phyloP scores from a whole-genome alignment of 2,888 invertebrate genomes.

The Entomobrya proxima region DNA sequence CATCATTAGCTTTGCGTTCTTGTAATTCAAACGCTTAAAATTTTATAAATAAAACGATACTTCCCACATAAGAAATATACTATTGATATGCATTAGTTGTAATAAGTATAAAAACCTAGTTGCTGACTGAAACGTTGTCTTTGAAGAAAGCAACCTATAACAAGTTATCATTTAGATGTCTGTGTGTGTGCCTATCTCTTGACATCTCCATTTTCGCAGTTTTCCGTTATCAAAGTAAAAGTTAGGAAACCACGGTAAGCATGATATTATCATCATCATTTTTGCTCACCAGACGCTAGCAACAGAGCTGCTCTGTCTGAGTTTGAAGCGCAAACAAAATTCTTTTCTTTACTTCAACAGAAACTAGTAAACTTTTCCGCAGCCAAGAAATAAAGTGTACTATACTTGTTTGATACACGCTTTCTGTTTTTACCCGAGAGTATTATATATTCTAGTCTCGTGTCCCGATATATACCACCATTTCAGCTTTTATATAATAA shows the following conservation, averaged over 20 bases:
- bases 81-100: too few species aligned
- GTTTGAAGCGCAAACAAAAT: neutral
- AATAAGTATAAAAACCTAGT: too few species aligned
- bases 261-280: neutral
- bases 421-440: neutral
- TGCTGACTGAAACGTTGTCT: too few species aligned
- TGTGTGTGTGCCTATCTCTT: neutral
- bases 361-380: too few species aligned
- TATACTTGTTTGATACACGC: neutral
- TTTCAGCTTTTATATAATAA: neutral
- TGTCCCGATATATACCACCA: neutral
- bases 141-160: too few species aligned
- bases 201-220: neutral
- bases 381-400: too few species aligned
- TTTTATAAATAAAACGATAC: too few species aligned
- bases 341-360: too few species aligned
- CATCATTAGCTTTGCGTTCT: too few species aligned
- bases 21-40: too few species aligned
- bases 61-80: too few species aligned
- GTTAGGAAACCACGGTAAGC: constrained; percentile 28
- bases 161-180: too few species aligned
- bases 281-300: neutral
- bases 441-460: neutral
- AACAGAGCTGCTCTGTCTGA: neutral
- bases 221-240: constrained; percentile 10